These are phyloP conservation scores for Sarcophaga caerulescens DNA, from an alignment of 2,888 invertebrate species.

Conservation along the genomic window DNA sequence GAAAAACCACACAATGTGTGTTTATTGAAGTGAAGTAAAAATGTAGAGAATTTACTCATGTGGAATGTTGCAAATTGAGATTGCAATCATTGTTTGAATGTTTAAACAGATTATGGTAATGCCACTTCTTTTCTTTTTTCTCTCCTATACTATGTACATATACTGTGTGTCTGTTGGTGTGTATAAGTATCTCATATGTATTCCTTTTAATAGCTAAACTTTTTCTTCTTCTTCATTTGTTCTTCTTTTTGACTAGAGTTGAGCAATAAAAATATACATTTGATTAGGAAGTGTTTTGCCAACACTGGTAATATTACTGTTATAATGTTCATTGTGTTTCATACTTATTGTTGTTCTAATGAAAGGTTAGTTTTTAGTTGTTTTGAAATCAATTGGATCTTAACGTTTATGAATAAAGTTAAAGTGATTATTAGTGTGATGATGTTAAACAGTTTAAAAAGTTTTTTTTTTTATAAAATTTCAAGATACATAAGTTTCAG, in stretches of 20 bases:
- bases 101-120: constrained; percentile 66
- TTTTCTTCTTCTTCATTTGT: too few relatives aligned
- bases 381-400: neutral
- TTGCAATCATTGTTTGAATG: constrained; percentile 68
- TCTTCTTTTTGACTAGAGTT: constrained; percentile 51
- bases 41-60: constrained; percentile 67
- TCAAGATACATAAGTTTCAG: too few relatives aligned
- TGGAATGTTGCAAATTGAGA: constrained; percentile 69
- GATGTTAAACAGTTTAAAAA: too few relatives aligned
- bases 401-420: too few relatives aligned
- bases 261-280: constrained; percentile 47
- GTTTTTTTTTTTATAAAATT: too few relatives aligned
- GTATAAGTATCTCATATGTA: constrained; percentile 22
- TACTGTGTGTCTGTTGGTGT: neutral
- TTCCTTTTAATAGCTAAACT: constrained; percentile 52
- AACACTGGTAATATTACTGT: neutral
- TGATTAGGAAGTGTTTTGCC: constrained; percentile 58
- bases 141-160: neutral
- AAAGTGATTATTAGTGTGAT: too few relatives aligned
- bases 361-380: constrained; percentile 9
- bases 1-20: constrained; percentile 49
- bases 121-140: constrained; percentile 4
- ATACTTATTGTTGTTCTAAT: neutral
- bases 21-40: constrained; percentile 66
- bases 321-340: constrained; percentile 23